A percentile compares a stretch with the other conserved stretches of the same genome.
phyloP scores from a whole-genome alignment of 2,888 invertebrate genomes.

The Polyommatus icarus region DNA sequence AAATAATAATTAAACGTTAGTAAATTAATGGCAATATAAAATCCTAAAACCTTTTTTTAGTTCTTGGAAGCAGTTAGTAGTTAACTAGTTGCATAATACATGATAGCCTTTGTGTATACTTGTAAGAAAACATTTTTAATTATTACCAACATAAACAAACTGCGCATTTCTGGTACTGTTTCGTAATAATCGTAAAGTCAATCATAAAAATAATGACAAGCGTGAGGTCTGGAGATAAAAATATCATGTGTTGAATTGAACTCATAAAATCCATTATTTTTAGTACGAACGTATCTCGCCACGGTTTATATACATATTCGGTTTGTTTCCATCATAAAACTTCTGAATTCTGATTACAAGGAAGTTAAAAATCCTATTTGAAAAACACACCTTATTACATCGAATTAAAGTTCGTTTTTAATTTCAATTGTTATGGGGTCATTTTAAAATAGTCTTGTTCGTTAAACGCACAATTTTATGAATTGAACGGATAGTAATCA shows the following conservation, averaged over 20 bases:
- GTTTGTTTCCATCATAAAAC: conserved; percentile 51
- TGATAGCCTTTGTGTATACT: too few relatives aligned
- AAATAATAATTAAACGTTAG: too few relatives aligned
- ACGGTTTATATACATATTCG: conserved; percentile 55
- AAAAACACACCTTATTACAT: conserved; percentile 1
- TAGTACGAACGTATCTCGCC: conserved; percentile 49
- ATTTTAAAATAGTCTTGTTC: conserved; percentile 20
- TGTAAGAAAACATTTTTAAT: too few relatives aligned
- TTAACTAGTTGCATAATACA: too few relatives aligned
- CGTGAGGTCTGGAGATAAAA: conserved; percentile 43
- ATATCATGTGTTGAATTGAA: conserved; percentile 53
- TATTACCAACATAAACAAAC: conserved; percentile 1
- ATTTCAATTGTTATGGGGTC: not conserved
- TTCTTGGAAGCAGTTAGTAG: too few relatives aligned
- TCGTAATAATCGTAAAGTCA: conserved; percentile 35
- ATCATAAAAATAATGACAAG: conserved; percentile 39
- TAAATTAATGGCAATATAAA: not conserved
- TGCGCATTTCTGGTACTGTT: not conserved
- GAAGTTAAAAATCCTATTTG: conserved; percentile 47
- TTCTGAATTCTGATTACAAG: conserved; percentile 44
- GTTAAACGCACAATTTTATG: not conserved
- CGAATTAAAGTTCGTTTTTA: not conserved
- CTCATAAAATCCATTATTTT: conserved; percentile 57
- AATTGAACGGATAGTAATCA: not conserved
- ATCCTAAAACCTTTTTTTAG: too few relatives aligned